A percentile compares a stretch with the other conserved stretches of the same genome.
These are phyloP conservation scores for Caradrina clavipalpis DNA, from an alignment of 2,888 invertebrate genomes.

Conservation along the genomic window DNA sequence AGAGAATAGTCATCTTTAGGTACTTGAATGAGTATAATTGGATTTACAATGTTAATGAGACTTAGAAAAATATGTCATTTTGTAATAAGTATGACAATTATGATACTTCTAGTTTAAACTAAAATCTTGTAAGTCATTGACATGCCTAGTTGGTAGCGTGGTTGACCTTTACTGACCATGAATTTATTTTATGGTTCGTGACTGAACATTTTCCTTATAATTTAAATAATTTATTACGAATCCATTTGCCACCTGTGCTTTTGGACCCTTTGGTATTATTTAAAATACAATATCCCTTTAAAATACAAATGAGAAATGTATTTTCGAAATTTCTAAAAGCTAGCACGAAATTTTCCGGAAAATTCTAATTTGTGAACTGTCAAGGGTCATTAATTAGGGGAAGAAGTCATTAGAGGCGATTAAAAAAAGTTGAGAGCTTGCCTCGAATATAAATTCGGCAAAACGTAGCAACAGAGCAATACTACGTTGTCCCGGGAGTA, in stretches of 20 bases:
- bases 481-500: conserved; percentile 45
- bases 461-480: conserved; percentile 65
- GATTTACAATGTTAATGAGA: background rate
- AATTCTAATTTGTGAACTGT: conserved; percentile 80
- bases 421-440: conserved; percentile 80
- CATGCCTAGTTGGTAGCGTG: conserved; percentile 20
- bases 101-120: background rate
- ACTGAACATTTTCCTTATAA: conserved; percentile 8
- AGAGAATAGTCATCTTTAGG: background rate
- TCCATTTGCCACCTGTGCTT: background rate
- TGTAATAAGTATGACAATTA: conserved; percentile 2
- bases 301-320: conserved; percentile 37
- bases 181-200: conserved; percentile 37
- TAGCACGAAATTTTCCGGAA: conserved; percentile 73
- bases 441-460: conserved; percentile 80
- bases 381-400: conserved; percentile 85
- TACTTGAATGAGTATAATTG: background rate
- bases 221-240: conserved; percentile 17
- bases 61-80: background rate
- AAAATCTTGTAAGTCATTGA: conserved; percentile 9
- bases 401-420: conserved; percentile 85
- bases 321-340: conserved; percentile 60
- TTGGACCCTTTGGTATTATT: background rate
- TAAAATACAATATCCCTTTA: background rate
- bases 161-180: conserved; percentile 54